These are phyloP conservation scores for Poecile atricapillus DNA, from an alignment of 2,113 vertebrate species.

Conservation along the genomic window DNA sequence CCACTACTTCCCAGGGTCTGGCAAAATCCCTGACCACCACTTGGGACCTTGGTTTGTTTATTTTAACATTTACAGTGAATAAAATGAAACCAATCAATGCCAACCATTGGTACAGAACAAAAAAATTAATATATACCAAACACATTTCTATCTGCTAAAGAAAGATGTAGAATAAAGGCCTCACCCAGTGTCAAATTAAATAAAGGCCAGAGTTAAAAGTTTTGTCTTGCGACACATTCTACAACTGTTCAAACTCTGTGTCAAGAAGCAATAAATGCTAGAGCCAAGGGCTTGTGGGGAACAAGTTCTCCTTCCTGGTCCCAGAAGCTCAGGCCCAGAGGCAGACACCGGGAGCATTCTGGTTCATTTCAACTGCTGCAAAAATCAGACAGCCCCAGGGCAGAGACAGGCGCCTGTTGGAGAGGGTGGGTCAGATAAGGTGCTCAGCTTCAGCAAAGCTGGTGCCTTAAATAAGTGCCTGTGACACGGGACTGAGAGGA, in stretches of 20 bases:
- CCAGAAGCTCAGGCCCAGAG: not conserved
- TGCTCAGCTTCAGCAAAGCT: not conserved
- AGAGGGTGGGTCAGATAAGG: not conserved
- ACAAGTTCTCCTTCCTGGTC: not conserved
- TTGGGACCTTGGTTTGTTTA: constrained; percentile 43
- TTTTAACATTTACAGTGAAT: constrained; percentile 46
- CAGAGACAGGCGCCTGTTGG: not conserved
- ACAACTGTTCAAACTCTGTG: not conserved
- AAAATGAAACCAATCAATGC: constrained; percentile 8
- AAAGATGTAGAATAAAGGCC: constrained; percentile 28
- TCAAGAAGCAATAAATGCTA: constrained; percentile 27
- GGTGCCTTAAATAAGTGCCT: not conserved
- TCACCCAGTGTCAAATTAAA: constrained; percentile 24
- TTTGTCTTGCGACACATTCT: constrained; percentile 7
- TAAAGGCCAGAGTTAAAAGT: constrained; percentile 18
- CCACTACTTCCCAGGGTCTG: constrained; percentile 45
- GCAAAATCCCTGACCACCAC: constrained; percentile 52
- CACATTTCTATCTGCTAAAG: not conserved
- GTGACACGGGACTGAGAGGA: not conserved
- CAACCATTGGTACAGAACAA: constrained; percentile 35
- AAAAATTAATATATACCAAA: constrained; percentile 21
- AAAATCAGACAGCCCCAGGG: not conserved
- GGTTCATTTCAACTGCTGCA: not conserved
- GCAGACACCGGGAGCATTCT: not conserved
- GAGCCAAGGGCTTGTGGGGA: not conserved